Evolutionary conservation across 2,797 vertebrate species (phyloP).

Genomic region (Diplodus puntazzo): DNA sequence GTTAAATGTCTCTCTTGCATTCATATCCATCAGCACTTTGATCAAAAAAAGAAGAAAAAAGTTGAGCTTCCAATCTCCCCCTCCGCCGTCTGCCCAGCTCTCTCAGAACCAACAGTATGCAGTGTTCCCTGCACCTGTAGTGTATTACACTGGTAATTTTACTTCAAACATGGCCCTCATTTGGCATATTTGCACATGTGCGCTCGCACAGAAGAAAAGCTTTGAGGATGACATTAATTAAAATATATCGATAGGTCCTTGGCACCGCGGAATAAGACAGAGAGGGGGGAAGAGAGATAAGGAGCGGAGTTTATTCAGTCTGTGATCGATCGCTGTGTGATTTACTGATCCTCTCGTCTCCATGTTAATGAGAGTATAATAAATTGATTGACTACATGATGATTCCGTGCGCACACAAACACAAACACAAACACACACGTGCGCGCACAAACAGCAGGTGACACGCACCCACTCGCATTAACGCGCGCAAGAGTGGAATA

Average conservation of each 20-base stretch:
- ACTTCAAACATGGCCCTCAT: background rate
- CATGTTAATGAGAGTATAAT: slow-evolving; percentile 79
- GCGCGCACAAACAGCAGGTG: slow-evolving; percentile 8
- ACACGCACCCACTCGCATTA: slow-evolving; percentile 16
- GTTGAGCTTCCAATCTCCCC: background rate
- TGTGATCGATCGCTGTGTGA: slow-evolving; percentile 74
- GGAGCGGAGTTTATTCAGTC: slow-evolving; percentile 63
- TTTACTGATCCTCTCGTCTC: slow-evolving; percentile 71
- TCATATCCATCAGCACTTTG: slow-evolving; percentile 21
- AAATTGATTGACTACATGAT: slow-evolving; percentile 62
- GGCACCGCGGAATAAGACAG: slow-evolving; percentile 23
- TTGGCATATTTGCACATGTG: slow-evolving; percentile 1
- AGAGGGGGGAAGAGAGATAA: background rate
- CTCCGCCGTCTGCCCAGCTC: background rate
- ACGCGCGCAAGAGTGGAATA: slow-evolving; percentile 1
- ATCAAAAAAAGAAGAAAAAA: slow-evolving; percentile 9
- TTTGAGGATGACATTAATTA: slow-evolving; percentile 41
- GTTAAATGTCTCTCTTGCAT: slow-evolving; percentile 12
- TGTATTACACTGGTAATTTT: background rate
- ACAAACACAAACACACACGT: background rate
- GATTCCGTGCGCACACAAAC: background rate
- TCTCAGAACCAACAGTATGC: background rate
- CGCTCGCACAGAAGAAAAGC: slow-evolving; percentile 1
- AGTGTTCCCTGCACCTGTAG: background rate
- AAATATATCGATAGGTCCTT: slow-evolving; percentile 37